Base-by-base conservation (phyloP, 2,113 vertebrate species). In the Podiceps cristatus region DNA sequence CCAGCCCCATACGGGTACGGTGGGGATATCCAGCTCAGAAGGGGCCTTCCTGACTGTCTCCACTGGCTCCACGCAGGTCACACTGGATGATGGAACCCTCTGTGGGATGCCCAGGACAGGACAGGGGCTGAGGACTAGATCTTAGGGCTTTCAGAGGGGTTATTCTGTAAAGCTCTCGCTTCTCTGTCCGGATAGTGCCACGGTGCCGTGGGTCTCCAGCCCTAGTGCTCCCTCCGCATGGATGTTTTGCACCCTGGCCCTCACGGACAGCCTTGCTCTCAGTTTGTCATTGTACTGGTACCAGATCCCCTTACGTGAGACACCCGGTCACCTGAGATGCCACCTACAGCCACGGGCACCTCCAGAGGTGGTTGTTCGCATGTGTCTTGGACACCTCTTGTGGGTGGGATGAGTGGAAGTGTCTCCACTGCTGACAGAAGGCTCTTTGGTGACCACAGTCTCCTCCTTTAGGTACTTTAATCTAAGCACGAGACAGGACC, bases 1-100 rank as follows among this genome's bases (percentile, higher is more conserved):
- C 47, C 73, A 82, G 60, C 18, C 79, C 60, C 0, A 0, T 10
- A 52, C 17, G 0, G 2, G 27, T 5, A 11, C 0, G 3, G 37
- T 60, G 67, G 59, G 68, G 55, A 74, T 16, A 69, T 5, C 73
- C 88, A n/a, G 37, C 19, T 49, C 35, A 18, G 75, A 29, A 86
- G 52, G 31, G 47, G 55, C 44, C 31, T 76, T 16, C 1, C 13
- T 45, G 59, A 33, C 13, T 49, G 10, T 4, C 45, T 75, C 25
- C 33, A 45, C 60, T 23, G 10, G 31, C 33, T 94, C 37, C 37
- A 29, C 1, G 27, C 5, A 68, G 60, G 42, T 67, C 37, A 37
- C 25, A 44, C 13, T 72, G 76, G 62, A 73, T 60, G 47, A 63
- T 1, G 8, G 49, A 44, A 42, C 13, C 10, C 29, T 74, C 42